Conservation (phyloP, 1,140 invertebrate genomes). For the Stratiolaelaps scimitus region DNA sequence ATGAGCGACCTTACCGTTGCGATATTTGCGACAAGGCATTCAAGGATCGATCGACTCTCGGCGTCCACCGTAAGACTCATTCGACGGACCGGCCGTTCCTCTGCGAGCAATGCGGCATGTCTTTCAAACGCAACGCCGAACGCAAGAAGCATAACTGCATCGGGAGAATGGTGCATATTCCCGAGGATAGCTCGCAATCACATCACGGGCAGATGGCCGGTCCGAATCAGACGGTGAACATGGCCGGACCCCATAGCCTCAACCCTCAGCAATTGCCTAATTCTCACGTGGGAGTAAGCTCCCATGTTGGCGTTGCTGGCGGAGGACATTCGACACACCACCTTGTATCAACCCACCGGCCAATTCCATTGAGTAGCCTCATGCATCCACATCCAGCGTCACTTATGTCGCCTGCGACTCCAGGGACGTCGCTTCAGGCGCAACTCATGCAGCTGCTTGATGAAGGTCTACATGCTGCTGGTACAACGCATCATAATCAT, state of each 20-base stretch:
- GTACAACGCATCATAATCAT: background rate
- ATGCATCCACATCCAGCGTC: slow-evolving; percentile 13
- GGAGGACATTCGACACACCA: background rate
- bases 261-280: background rate
- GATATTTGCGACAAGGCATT: slow-evolving; percentile 31
- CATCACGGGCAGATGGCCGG: slow-evolving; percentile 11
- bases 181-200: slow-evolving; percentile 18
- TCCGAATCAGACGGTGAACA: background rate
- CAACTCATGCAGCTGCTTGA: slow-evolving; percentile 18
- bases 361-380: background rate
- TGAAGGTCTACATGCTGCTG: slow-evolving; percentile 12
- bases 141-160: slow-evolving; percentile 26
- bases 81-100: slow-evolving; percentile 36
- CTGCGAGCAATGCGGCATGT: slow-evolving; percentile 37
- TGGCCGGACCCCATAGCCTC: background rate
- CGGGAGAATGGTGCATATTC: slow-evolving; percentile 24
- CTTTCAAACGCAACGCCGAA: slow-evolving; percentile 38
- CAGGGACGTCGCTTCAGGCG: slow-evolving; percentile 16
- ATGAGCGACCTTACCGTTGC: slow-evolving; percentile 36
- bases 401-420: slow-evolving; percentile 24
- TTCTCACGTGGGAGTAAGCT: too few relatives aligned
- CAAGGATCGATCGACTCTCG: slow-evolving; percentile 30
- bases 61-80: slow-evolving; percentile 28
- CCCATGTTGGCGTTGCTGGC: too few relatives aligned
- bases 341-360: background rate